Percentiles rank a stretch among this genome's conserved stretches.
Evolutionary conservation across 2,797 vertebrate genomes (phyloP).

Genomic region (Carcharodon carcharias): DNA sequence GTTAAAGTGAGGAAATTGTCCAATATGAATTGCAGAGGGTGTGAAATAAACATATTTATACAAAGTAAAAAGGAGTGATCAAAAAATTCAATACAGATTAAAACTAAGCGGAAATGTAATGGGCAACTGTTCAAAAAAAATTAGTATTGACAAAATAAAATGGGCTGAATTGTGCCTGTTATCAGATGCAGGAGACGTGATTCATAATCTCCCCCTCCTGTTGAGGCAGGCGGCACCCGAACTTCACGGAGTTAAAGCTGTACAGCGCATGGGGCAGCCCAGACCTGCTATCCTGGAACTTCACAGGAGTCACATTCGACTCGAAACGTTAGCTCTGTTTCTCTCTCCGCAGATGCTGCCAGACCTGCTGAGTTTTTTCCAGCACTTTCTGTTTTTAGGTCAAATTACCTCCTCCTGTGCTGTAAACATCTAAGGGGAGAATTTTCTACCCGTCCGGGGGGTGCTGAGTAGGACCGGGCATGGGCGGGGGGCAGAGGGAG

Average conservation of each 20-base stretch:
- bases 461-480: too few relatives aligned
- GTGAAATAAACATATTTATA: not conserved
- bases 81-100: not conserved
- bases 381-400: not conserved
- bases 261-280: too few relatives aligned
- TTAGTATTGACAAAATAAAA: too few relatives aligned
- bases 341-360: too few relatives aligned
- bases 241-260: not conserved
- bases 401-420: not conserved
- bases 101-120: too few relatives aligned
- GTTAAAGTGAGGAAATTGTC: not conserved
- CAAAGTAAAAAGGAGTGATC: not conserved
- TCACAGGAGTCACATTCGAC: not conserved
- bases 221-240: not conserved
- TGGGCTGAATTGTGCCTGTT: not conserved
- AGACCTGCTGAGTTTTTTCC: too few relatives aligned
- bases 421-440: not conserved
- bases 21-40: not conserved
- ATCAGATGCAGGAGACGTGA: not conserved
- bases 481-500: too few relatives aligned
- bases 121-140: too few relatives aligned
- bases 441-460: too few relatives aligned
- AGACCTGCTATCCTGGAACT: not conserved
- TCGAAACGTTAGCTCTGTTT: too few relatives aligned
- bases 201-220: not conserved